Evolutionary conservation across 2,888 invertebrate species (phyloP).

Genomic region (Pachymerium ferrugineum): DNA sequence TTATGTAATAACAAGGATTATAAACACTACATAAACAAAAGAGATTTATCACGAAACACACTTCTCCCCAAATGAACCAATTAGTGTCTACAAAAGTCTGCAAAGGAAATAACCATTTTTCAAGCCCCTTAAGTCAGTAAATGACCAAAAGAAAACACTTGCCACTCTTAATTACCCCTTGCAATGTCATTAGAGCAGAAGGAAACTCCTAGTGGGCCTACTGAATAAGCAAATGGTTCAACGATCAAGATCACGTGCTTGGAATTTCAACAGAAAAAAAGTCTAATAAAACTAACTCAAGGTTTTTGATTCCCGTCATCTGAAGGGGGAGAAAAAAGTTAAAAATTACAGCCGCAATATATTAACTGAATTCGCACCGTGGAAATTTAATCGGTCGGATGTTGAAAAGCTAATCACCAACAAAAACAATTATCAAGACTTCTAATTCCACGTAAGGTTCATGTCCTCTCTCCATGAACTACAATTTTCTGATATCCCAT

Average conservation of each 20-base stretch:
- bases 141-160: background rate
- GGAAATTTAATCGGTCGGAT: too few species aligned
- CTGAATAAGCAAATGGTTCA: conserved; percentile 19
- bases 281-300: background rate
- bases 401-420: too few species aligned
- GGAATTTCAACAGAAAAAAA: background rate
- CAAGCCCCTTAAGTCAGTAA: background rate
- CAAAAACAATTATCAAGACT: too few species aligned
- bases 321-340: too few species aligned
- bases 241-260: background rate
- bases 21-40: background rate
- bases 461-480: too few species aligned
- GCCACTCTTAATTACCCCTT: background rate
- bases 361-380: too few species aligned
- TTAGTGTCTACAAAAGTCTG: background rate
- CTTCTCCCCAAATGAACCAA: background rate
- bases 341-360: too few species aligned
- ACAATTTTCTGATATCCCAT: too few species aligned
- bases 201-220: background rate
- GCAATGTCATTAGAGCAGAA: background rate
- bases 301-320: background rate
- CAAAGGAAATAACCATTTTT: conserved; percentile 1
- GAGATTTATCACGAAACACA: background rate
- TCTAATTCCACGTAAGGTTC: too few species aligned
- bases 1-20: background rate